phyloP scores from a whole-genome alignment of 2,113 vertebrate species.

The Mirza zaza region DNA sequence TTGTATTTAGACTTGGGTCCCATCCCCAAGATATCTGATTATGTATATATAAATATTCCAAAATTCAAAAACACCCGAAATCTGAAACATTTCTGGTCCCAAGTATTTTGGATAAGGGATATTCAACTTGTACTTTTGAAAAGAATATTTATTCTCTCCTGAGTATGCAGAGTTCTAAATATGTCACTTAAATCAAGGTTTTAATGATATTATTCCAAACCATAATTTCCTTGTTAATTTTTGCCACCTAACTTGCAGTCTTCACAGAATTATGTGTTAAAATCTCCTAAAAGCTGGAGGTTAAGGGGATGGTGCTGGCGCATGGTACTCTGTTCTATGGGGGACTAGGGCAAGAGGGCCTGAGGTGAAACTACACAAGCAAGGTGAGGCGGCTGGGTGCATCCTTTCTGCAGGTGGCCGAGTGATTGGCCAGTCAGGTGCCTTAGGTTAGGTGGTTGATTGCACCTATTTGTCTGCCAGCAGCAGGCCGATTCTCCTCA shows the following conservation, averaged over 20 bases:
- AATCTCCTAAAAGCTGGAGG: neutral
- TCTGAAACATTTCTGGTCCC: neutral
- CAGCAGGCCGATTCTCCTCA: neutral
- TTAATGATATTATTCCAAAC: neutral
- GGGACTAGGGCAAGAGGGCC: neutral
- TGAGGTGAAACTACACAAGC: neutral
- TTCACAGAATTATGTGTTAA: slow-evolving; percentile 21
- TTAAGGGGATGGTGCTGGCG: neutral
- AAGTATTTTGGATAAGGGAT: neutral
- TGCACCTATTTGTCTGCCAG: neutral
- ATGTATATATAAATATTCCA: neutral
- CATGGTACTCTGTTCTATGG: neutral
- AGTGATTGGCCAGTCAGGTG: neutral
- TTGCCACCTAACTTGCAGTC: neutral
- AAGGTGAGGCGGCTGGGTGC: neutral
- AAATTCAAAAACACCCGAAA: neutral
- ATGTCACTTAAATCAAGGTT: slow-evolving; percentile 13
- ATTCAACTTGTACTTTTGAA: neutral
- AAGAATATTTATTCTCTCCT: neutral
- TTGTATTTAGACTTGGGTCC: neutral
- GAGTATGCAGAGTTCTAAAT: slow-evolving; percentile 11
- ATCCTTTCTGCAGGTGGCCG: neutral
- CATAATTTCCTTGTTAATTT: neutral
- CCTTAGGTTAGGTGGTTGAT: neutral
- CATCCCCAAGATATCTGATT: neutral